Base-by-base conservation (phyloP, 2,113 vertebrate genomes). In the Candoia aspera region DNA sequence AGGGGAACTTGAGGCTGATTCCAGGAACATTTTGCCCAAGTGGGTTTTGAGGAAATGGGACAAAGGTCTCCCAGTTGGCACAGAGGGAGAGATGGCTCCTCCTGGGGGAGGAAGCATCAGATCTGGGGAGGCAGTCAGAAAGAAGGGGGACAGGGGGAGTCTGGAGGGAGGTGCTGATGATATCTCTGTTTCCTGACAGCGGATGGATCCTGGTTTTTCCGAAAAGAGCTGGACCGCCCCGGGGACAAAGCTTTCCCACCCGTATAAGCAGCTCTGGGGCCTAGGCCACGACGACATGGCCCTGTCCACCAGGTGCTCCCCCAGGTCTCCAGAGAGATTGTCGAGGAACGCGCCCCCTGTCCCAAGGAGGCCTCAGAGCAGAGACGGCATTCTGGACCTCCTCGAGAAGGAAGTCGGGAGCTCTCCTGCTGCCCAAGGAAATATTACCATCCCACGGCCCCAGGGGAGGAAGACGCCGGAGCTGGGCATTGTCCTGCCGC, bases 401-500 rank as follows among this genome's bases (percentile, higher is more conserved):
- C 73, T 93, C 1, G 93, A 96, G 83, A 97, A 97, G 92, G 97
- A 97, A 5, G 97, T 96, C 4, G 54, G 29, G 0, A 94, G 17
- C 15, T 87, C 93, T 1, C 64, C 68, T 1, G 84, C 95, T 12
- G 0, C 95, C 60, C 97, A 96, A 10, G 95, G 98, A 37, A 98
- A 96, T 95, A 99, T 99, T 95, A 99, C 98, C 89, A 99, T 99
- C 84, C 99, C 99, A 2, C 98, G 99, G 6, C 99, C 99, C 0
- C 99, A 99, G 3, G 99, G 98, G 33, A 98, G 98, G 87, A 99
- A 98, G 97, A 99, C 99, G 0, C 98, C 99, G 0, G 98, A 99
- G 88, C 96, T 98, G 64, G 98, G 99, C 15, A 97, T 98, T 0
- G 98, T 98, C 87, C 97, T 98, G 0, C 98, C 97, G 0, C 98